Conservation (phyloP, 2,888 invertebrate species). For the Melieria picta region DNA sequence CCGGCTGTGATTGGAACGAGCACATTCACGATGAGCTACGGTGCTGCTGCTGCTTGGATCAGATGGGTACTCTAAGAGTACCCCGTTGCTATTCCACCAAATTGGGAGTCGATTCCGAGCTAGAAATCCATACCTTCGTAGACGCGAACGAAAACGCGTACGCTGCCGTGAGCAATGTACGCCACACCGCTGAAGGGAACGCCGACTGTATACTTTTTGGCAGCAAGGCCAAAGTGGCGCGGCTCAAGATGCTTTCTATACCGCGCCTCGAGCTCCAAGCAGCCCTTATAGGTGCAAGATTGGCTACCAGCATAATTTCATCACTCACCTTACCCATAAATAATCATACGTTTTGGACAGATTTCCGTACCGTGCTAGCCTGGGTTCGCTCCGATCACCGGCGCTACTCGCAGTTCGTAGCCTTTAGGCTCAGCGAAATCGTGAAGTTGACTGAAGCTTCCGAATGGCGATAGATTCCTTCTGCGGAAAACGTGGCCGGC, state of each 20-base stretch:
- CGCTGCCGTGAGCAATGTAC: constrained; percentile 24
- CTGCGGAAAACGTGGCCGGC: constrained; percentile 25
- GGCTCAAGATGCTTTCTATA: constrained; percentile 22
- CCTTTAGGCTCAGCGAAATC: constrained; percentile 29
- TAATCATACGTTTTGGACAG: constrained; percentile 16
- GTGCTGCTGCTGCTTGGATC: constrained; percentile 9
- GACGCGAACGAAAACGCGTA: constrained; percentile 14
- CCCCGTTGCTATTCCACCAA: constrained; percentile 21
- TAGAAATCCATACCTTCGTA: constrained; percentile 31
- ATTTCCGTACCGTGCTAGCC: constrained; percentile 41
- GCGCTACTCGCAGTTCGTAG: constrained; percentile 37
- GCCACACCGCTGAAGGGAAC: neutral
- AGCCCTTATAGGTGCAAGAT: constrained; percentile 12
- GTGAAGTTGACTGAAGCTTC: constrained; percentile 22
- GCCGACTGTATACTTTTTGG: constrained; percentile 5
- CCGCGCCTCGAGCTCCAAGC: constrained; percentile 28
- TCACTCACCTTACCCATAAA: constrained; percentile 8
- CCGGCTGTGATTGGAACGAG: constrained; percentile 33
- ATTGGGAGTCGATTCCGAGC: constrained; percentile 3
- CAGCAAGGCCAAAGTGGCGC: constrained; percentile 27
- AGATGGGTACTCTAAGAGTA: constrained; percentile 24
- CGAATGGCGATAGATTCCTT: constrained; percentile 30
- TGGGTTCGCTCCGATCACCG: constrained; percentile 45
- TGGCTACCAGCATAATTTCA: neutral
- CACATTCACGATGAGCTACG: constrained; percentile 24